Conservation (phyloP, 1,140 invertebrate species). For the Aporrectodea caliginosa region DNA sequence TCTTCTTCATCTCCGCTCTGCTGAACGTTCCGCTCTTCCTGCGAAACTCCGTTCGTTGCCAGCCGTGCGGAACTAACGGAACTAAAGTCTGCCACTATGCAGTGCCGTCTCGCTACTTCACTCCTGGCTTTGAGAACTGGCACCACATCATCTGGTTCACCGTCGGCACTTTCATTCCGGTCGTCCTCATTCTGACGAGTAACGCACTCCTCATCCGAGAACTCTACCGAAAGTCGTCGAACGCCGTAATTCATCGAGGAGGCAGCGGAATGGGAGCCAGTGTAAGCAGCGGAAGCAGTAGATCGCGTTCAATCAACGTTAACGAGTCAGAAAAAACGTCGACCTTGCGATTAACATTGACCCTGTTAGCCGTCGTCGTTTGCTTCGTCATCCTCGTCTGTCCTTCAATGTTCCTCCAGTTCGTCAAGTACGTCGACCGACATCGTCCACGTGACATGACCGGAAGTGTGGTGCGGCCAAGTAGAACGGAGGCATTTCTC, state of each 20-base stretch:
- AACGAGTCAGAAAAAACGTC: neutral
- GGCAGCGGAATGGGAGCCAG: neutral
- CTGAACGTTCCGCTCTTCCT: slow-evolving; percentile 27
- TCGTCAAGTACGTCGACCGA: neutral
- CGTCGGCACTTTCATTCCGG: slow-evolving; percentile 19
- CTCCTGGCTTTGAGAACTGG: too few species aligned
- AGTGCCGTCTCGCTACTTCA: neutral
- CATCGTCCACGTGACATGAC: too few species aligned
- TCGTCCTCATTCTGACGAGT: neutral
- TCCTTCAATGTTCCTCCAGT: neutral
- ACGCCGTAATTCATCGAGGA: too few species aligned
- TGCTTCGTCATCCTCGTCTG: neutral
- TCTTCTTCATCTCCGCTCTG: slow-evolving; percentile 11
- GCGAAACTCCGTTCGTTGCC: neutral
- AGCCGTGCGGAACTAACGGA: neutral
- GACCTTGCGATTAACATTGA: neutral
- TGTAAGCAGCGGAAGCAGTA: neutral
- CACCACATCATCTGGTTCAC: slow-evolving; percentile 20
- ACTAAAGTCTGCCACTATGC: slow-evolving; percentile 1
- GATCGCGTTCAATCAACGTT: neutral
- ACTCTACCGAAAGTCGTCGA: neutral
- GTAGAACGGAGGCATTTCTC: neutral
- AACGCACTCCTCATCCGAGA: neutral
- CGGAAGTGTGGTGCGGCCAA: too few species aligned
- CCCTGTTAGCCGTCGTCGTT: neutral